A percentile compares a stretch with the other conserved stretches of the same genome.
phyloP scores from a whole-genome alignment of 2,797 vertebrate species.

The Luscinia megarhynchos region DNA sequence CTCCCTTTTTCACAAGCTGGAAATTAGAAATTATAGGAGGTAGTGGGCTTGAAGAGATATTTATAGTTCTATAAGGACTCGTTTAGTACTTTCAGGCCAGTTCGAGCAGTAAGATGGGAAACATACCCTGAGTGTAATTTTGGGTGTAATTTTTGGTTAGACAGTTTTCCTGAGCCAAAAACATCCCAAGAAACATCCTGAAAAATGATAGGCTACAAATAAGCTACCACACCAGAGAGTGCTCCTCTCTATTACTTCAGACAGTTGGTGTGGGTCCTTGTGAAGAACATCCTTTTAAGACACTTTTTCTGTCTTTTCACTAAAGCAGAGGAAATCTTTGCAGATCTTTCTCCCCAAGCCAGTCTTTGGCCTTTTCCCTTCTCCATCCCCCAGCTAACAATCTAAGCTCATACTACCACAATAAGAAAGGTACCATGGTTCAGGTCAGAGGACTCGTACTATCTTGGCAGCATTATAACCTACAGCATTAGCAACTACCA shows the following conservation, averaged over 20 bases:
- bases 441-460: neutral
- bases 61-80: neutral
- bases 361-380: neutral
- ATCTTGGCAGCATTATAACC: neutral
- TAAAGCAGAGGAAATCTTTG: neutral
- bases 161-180: neutral
- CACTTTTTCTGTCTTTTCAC: neutral
- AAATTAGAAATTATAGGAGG: neutral
- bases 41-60: neutral
- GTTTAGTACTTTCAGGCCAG: neutral
- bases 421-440: neutral
- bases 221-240: neutral
- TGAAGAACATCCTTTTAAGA: neutral
- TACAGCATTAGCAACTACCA: neutral
- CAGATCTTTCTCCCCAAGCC: neutral
- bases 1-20: neutral
- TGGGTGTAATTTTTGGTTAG: neutral
- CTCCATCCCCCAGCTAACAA: neutral
- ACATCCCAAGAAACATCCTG: neutral
- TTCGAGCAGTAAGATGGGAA: neutral
- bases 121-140: neutral
- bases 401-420: neutral
- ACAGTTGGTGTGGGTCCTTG: neutral
- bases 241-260: neutral
- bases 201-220: neutral